These are phyloP conservation scores for Tenebrosternarchus preto DNA, from an alignment of 2,113 vertebrate species.

Conservation along the genomic window DNA sequence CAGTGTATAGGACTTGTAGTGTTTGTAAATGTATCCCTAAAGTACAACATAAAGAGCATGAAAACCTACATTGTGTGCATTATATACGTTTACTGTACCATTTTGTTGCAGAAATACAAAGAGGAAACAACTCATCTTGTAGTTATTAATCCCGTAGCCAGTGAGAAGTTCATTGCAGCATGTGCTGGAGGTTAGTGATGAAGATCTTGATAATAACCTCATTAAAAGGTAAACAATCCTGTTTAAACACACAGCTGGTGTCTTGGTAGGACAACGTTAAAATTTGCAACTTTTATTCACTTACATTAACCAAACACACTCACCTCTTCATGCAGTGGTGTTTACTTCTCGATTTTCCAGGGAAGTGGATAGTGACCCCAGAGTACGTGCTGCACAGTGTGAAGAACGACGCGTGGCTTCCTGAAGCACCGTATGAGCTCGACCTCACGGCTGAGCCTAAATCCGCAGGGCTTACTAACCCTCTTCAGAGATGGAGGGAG, in stretches of 20 bases:
- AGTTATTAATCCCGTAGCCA: conserved; percentile 79
- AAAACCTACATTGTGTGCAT: no score
- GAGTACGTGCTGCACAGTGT: conserved; percentile 91
- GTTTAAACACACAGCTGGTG: no score
- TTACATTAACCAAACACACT: no score
- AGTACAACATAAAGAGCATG: no score
- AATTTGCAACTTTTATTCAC: no score
- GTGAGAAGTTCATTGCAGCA: conserved; percentile 92
- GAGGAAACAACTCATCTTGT: conserved; percentile 85
- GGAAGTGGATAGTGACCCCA: conserved; percentile 93
- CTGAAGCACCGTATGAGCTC: conserved; percentile 87
- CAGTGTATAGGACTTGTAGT: no score
- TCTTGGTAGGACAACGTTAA: no score
- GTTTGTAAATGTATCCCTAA: no score
- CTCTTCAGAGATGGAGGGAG: conserved; percentile 72
- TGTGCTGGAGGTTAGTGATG: conserved; percentile 88
- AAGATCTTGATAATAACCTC: background rate
- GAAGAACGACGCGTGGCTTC: conserved; percentile 86
- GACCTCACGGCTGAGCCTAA: conserved; percentile 54
- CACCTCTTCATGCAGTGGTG: no score
- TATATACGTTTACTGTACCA: background rate
- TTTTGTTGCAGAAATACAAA: conserved; percentile 80
- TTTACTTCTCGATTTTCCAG: conserved; percentile 64
- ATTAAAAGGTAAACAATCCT: background rate
- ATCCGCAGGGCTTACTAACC: conserved; percentile 54